Evolutionary conservation across 2,113 vertebrate genomes (phyloP).

Genomic region (Prochilodus magdalenae): DNA sequence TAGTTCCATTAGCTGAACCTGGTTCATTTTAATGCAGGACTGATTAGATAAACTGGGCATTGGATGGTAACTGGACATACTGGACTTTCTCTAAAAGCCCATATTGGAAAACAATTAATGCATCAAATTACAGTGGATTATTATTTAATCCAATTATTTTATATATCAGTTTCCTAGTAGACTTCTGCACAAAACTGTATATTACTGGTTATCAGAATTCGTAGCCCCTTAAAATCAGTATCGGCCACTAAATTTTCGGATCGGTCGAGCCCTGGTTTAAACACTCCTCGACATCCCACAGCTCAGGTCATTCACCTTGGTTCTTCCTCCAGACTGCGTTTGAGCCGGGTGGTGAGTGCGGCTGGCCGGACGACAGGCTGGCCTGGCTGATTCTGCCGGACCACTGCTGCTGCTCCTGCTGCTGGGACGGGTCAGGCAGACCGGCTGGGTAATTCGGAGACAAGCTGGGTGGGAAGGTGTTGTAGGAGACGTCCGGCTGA

Average conservation of each 20-base stretch:
- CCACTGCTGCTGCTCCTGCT: conserved; percentile 51
- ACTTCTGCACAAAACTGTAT: background rate
- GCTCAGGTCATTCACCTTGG: conserved; percentile 79
- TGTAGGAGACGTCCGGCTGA: conserved; percentile 53
- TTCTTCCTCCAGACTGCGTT: conserved; percentile 89
- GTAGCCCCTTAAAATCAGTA: background rate
- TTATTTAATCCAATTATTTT: too few relatives aligned
- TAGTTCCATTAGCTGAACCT: too few relatives aligned
- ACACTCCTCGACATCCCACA: conserved; percentile 18
- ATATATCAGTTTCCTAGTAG: background rate
- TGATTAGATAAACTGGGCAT: too few relatives aligned
- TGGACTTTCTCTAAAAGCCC: too few relatives aligned
- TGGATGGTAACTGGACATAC: too few relatives aligned
- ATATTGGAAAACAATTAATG: too few relatives aligned
- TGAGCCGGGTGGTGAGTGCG: conserved; percentile 72
- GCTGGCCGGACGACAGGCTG: conserved; percentile 65
- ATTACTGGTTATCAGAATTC: background rate
- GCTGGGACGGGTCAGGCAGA: conserved; percentile 19
- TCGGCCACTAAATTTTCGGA: background rate
- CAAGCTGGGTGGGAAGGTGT: conserved; percentile 60
- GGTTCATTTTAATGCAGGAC: too few relatives aligned
- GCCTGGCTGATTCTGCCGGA: conserved; percentile 65
- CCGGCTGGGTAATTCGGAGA: conserved; percentile 66
- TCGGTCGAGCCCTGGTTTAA: background rate
- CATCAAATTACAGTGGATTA: too few relatives aligned